A percentile compares a stretch with the other conserved stretches of the same genome.
phyloP scores from a whole-genome alignment of 1,140 invertebrate genomes.

The Amyelois transitella region DNA sequence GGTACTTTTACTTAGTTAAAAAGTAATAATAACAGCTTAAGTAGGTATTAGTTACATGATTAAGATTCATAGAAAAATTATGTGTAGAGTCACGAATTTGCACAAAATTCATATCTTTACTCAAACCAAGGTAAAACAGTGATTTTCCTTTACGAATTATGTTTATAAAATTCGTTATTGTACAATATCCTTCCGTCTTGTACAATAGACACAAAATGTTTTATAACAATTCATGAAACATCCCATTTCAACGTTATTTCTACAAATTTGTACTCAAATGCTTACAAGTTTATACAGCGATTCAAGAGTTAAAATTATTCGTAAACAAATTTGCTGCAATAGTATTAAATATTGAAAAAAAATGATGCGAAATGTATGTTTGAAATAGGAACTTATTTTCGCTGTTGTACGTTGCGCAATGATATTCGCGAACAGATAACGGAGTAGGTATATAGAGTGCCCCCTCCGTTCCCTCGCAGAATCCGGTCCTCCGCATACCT shows the following conservation, averaged over 20 bases:
- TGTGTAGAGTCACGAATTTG: neutral
- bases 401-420: slow-evolving; percentile 62
- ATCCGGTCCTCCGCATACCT: slow-evolving; percentile 34
- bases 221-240: neutral
- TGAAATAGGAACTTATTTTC: slow-evolving; percentile 52
- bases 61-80: neutral
- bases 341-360: neutral
- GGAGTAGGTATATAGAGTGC: slow-evolving; percentile 49
- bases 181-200: slow-evolving; percentile 35
- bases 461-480: slow-evolving; percentile 66
- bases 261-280: neutral
- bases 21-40: no score
- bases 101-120: slow-evolving; percentile 23
- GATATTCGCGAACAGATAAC: slow-evolving; percentile 72
- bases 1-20: no score
- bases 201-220: slow-evolving; percentile 24
- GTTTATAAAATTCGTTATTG: slow-evolving; percentile 12
- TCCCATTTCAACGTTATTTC: neutral
- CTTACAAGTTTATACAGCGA: neutral
- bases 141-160: slow-evolving; percentile 16
- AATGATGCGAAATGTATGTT: neutral
- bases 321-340: neutral
- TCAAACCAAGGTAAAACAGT: neutral
- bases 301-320: neutral
- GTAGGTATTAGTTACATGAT: no score